Evolutionary conservation across 2,113 vertebrate genomes (phyloP), one percentile per base, ranked within the genome.

Genomic region (Bufo gargarizans): DNA sequence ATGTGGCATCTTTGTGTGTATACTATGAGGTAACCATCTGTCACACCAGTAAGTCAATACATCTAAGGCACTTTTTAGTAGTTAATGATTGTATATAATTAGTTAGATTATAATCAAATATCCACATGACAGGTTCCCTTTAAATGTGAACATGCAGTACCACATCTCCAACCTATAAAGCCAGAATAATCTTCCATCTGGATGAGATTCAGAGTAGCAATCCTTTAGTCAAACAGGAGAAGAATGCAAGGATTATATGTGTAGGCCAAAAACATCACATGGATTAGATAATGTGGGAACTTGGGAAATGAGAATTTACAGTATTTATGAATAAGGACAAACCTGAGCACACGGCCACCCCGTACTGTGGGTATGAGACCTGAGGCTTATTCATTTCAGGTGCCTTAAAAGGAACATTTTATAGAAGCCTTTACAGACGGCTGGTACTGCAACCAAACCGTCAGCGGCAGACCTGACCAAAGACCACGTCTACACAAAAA

Each of bases 221-320:
- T 80, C 63, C 63, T 43, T 87, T 55, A 6, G 50, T 58, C 74
- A 67, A 86, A 59, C 20, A 78, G 56, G 56, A 56, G 22, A 22
- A 69, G 61, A 87, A 80, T 80, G 77, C 63, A 80, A 55, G 77
- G 77, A 87, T 87, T 87, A 87, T 58, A 82, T 61, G 86, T 87
- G 65, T 33, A 81, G 65, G 22, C 86, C 65, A 58, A 4, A 74
- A n/a, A 82, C 82, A 82, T 88, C 86, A 49, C 67, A 58, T 49
- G 80, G 80, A 77, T 88, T 88, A 77, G 58, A 43, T 43, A 82
- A 71, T 65, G 80, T 77, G 87, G 56, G 80, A 88, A 88, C 82
- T 49, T 76, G 55, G 11, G 80, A 56, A n/a, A 88, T 88, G 71
- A 77, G 72, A 76, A 76, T 61, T 82, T 88, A 45, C 69, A 88